Evolutionary conservation across 1,140 invertebrate genomes (phyloP).

Genomic region (Brevipalpus yothersi): DNA sequence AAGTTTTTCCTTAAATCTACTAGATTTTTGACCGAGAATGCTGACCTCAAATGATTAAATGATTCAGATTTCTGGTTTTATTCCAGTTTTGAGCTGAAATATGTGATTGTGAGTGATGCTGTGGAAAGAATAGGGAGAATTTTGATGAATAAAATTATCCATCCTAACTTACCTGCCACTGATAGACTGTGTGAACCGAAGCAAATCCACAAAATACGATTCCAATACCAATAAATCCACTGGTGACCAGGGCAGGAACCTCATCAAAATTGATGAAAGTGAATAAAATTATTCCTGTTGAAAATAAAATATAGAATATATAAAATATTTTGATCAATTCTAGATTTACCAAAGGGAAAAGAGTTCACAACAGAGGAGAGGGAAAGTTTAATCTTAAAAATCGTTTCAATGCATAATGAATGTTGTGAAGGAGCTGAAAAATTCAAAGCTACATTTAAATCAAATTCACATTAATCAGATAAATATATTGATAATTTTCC

Average conservation of each 20-base stretch:
- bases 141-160: not conserved
- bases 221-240: conserved; percentile 58
- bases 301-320: conserved; percentile 3
- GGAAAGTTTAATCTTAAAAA: too few species aligned
- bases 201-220: conserved; percentile 73
- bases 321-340: too few species aligned
- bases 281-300: conserved; percentile 62
- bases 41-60: too few species aligned
- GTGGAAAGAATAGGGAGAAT: not conserved
- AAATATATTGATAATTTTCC: too few species aligned
- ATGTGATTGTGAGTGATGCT: not conserved
- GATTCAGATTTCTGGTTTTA: too few species aligned
- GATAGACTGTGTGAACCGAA: conserved; percentile 76
- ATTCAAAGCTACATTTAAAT: too few species aligned
- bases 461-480: too few species aligned
- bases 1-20: too few species aligned
- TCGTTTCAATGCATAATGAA: not conserved
- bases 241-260: conserved; percentile 64
- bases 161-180: conserved; percentile 38
- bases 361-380: too few species aligned
- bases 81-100: not conserved
- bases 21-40: too few species aligned
- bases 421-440: not conserved
- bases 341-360: too few species aligned
- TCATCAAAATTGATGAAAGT: conserved; percentile 76